Evolutionary conservation across 2,888 invertebrate species (phyloP), one percentile per base, ranked within the genome.

Genomic region (Latheticus oryzae): DNA sequence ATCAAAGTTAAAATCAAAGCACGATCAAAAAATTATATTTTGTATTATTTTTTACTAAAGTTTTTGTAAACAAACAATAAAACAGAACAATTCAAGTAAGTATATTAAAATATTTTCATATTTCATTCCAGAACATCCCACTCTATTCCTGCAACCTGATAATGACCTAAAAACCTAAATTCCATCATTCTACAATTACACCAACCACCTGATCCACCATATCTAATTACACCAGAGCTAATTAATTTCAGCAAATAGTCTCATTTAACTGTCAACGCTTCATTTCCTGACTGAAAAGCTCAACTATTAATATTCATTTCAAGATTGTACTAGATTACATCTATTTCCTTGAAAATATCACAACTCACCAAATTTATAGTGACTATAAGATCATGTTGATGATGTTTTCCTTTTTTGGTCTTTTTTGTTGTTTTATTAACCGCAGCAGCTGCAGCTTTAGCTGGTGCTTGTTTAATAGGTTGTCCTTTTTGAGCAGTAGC

Each of bases 341-440:
- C 28, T 26, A 26, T n/a, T n/a, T n/a, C n/a, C n/a, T n/a, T n/a
- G n/a, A n/a, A n/a, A n/a, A n/a, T n/a, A n/a, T n/a, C 40, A 13
- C 40, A 9, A 79, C 88, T 87, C 75, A 91, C 92, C 85, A 91
- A 78, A 77, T 91, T 87, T 69, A 92, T 91, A 64, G 90, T 91
- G 67, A 92, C 91, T 64, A 88, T 86, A 51, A 91, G 85, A 72
- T 92, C 91, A 69, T 91, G 89, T 74, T 89, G 89, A 73, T 90
- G 90, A 66, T 91, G 87, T 70, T 89, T 86, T 70, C 90, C 88
- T 7, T 89, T 89, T 77, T 88, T 88, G 78, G 87, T 87, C 78
- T 89, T 87, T 69, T 87, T 86, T 66, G 84, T 84, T 24, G 85
- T 83, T 64, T 87, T 85, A 61, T 84, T 85, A 11, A 21, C 54